Conservation (phyloP, 2,797 vertebrate species). For the Neomorphus geoffroyi region DNA sequence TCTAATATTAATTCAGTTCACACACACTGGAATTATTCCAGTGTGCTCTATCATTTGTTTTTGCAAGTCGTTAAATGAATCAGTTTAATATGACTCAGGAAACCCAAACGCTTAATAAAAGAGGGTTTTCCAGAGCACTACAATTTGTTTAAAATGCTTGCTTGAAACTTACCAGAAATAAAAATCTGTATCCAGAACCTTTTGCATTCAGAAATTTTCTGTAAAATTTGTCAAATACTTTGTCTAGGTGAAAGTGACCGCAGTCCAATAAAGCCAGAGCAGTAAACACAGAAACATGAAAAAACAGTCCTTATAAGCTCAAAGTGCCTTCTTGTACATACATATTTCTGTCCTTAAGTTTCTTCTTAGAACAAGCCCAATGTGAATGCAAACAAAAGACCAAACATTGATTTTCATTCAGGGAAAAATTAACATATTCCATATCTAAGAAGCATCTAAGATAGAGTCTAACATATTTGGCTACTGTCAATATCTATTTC, state of each 20-base stretch:
- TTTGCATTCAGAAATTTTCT: background rate
- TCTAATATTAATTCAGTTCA: background rate
- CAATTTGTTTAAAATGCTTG: background rate
- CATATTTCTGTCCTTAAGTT: background rate
- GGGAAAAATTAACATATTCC: background rate
- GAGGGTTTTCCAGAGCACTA: background rate
- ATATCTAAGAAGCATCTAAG: background rate
- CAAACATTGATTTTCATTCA: background rate
- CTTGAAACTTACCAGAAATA: background rate
- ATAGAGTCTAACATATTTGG: background rate
- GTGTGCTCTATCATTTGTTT: background rate
- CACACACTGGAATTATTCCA: background rate
- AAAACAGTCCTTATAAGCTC: background rate
- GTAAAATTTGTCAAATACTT: background rate
- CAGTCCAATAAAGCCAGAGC: background rate
- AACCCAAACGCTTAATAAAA: background rate
- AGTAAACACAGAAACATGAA: background rate
- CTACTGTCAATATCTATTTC: background rate
- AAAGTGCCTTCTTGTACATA: background rate
- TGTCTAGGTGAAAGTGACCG: background rate
- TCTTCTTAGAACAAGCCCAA: background rate
- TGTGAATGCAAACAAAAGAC: background rate
- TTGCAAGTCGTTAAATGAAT: background rate
- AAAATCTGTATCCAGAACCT: background rate
- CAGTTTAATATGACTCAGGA: background rate